A percentile compares a stretch with the other conserved stretches of the same genome.
Evolutionary conservation across 1,140 invertebrate genomes (phyloP).

Genomic region (Xylocopa sonorina): DNA sequence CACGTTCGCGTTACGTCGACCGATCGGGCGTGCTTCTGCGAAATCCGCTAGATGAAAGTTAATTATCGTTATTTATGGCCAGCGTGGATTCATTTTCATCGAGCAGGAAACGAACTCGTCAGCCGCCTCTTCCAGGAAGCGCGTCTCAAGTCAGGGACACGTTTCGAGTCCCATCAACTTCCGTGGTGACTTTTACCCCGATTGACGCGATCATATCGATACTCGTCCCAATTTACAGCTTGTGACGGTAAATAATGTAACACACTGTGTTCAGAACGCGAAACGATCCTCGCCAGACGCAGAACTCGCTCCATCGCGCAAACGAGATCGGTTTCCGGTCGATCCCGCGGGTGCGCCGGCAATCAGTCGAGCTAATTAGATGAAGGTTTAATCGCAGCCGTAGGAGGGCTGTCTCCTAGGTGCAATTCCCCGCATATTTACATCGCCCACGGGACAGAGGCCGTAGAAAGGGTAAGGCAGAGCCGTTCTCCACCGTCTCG

Average conservation of each 20-base stretch:
- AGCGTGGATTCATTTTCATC: neutral
- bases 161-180: too few species aligned
- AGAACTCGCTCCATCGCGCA: neutral
- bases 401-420: slow-evolving; percentile 77
- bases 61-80: neutral
- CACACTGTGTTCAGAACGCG: too few species aligned
- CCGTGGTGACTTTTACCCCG: too few species aligned
- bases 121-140: too few species aligned
- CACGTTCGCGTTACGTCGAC: neutral
- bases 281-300: too few species aligned
- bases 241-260: too few species aligned
- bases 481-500: slow-evolving; percentile 10
- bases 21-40: neutral
- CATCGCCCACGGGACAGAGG: slow-evolving; percentile 77
- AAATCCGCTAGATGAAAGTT: neutral
- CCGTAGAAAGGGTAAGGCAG: neutral
- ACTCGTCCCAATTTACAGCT: too few species aligned
- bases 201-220: too few species aligned
- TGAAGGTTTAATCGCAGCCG: slow-evolving; percentile 79
- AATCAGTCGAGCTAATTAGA: slow-evolving; percentile 79
- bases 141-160: too few species aligned
- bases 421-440: slow-evolving; percentile 81
- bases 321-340: slow-evolving; percentile 51
- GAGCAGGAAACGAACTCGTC: neutral
- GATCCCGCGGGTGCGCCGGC: slow-evolving; percentile 60